A percentile compares a stretch with the other conserved stretches of the same genome.
These are phyloP conservation scores for Platerodrilus igneus DNA, from an alignment of 2,888 invertebrate species.

Conservation along the genomic window DNA sequence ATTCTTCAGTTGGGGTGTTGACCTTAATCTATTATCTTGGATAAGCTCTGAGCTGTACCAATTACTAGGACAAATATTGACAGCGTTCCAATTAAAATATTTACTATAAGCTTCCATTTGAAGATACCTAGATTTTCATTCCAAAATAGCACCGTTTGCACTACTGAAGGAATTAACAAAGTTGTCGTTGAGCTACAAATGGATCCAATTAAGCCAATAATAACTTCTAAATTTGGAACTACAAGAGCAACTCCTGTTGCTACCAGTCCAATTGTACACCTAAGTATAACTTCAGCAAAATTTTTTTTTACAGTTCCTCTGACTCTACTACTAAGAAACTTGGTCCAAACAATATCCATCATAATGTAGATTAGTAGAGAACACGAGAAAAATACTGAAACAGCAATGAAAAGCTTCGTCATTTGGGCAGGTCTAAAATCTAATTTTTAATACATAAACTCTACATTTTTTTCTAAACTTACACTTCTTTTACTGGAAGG, in stretches of 20 bases:
- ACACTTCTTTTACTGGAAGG: constrained; percentile 65
- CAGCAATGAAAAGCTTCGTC: constrained; percentile 79
- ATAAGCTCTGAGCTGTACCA: constrained; percentile 46
- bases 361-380: constrained; percentile 94
- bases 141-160: constrained; percentile 69
- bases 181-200: constrained; percentile 64
- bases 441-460: constrained; percentile 4
- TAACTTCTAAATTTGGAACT: constrained; percentile 77
- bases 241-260: constrained; percentile 70
- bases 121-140: constrained; percentile 60
- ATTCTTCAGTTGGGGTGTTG: no score
- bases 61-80: constrained; percentile 64
- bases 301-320: constrained; percentile 49
- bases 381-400: constrained; percentile 89
- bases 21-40: no score
- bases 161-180: constrained; percentile 66
- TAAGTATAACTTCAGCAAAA: constrained; percentile 52
- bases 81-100: constrained; percentile 56
- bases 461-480: no score
- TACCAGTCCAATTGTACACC: constrained; percentile 51
- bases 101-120: constrained; percentile 66
- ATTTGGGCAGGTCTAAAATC: constrained; percentile 67
- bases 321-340: constrained; percentile 53
- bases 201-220: constrained; percentile 86
- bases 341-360: constrained; percentile 83